Evolutionary conservation across 1,140 invertebrate species (phyloP), one percentile per base, ranked within the genome.

Genomic region (Drosophila sp.): DNA sequence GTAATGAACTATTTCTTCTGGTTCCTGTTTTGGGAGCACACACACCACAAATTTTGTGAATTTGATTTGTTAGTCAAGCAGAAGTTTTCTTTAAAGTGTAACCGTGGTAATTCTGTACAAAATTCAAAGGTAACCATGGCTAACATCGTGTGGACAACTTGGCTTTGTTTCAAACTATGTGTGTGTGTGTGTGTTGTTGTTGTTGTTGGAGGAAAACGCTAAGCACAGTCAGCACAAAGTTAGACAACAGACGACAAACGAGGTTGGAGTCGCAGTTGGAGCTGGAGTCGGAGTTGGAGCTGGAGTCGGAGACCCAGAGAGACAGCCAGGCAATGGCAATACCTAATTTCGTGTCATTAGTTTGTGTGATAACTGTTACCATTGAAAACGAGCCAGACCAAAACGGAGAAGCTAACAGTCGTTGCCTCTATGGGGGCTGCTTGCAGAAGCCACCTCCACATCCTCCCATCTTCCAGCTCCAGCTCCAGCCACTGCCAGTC

Each of bases 351-450:
- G 84, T 90, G 89, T 90, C 89, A 90, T 90, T 90, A 90, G 89
- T 90, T 89, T 90, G 89, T 90, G 89, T 90, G 89, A 90, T 90
- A 90, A 90, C 89, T 90, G 87, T 90, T 90, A 90, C 83, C 87
- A 90, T 90, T 90, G 87, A 90, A 90, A 90, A 87, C 85, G 77
- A 90, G 87, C 71, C 77, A 79, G 44, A 50, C 61, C 70, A 78
- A 77, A 77, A 77, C 75, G 64, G 79, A 72, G 83, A 80, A 81
- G 82, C 82, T 78, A 62, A 76, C 63, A 75, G 66, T 73, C 54
- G 79, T 81, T 60, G 73, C 73, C 54, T 66, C 62, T 50, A 40
- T 75, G 65, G 8, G 66, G 29, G 56, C 32, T 35, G 38, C 11
- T 44, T 73, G 32, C 50, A 11, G 68, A 44, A 56, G 35, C 33